Conservation (phyloP, 2,888 invertebrate genomes). For the Ephialtes manifestator region DNA sequence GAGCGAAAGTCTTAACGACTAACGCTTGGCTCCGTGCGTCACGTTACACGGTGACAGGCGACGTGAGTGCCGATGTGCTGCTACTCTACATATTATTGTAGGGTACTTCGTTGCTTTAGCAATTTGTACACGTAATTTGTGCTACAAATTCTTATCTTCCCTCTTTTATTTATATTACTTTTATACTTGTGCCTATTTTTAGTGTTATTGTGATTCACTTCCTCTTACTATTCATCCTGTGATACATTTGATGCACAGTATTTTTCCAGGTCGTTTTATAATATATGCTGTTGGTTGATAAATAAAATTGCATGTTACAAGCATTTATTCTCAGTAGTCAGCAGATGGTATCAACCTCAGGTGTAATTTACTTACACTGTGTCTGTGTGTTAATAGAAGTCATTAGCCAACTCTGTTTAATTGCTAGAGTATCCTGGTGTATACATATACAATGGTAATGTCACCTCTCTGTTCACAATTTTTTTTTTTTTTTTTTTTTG, state of each 20-base stretch:
- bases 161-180: neutral
- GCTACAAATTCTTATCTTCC: neutral
- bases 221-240: neutral
- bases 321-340: constrained; percentile 15
- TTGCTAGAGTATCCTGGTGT: neutral
- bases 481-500: neutral
- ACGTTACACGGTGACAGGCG: constrained; percentile 62
- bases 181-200: neutral
- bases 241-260: neutral
- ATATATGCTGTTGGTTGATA: neutral
- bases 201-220: constrained; percentile 4
- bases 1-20: constrained; percentile 42
- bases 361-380: constrained; percentile 26
- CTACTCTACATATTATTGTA: constrained; percentile 10
- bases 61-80: constrained; percentile 47
- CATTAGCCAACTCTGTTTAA: constrained; percentile 36
- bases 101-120: constrained; percentile 31
- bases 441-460: neutral
- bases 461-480: neutral
- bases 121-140: constrained; percentile 24
- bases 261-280: neutral
- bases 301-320: neutral
- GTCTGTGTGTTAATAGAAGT: constrained; percentile 19
- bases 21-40: constrained; percentile 61
- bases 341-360: neutral